These are phyloP conservation scores for Engraulis encrasicolus DNA, from an alignment of 2,113 vertebrate species.

Conservation along the genomic window DNA sequence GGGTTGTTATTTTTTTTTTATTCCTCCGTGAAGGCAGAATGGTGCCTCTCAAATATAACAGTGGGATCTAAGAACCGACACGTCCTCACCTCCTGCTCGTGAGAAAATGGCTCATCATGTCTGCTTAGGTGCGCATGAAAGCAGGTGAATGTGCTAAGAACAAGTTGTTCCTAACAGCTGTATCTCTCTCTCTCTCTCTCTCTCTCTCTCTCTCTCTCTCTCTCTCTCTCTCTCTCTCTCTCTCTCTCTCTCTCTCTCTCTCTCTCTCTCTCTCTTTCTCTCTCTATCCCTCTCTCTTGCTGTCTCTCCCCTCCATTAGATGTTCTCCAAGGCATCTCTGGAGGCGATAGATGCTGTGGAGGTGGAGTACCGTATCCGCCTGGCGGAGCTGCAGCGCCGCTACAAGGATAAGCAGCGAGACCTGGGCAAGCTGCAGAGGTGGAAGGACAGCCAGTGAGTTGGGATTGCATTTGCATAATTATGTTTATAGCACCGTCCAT, in stretches of 20 bases:
- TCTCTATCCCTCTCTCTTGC: background rate
- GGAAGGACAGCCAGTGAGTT: slow-evolving; percentile 89
- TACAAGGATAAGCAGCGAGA: slow-evolving; percentile 96
- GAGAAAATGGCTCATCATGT: slow-evolving; percentile 12
- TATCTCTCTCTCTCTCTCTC: no score
- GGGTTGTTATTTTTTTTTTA: background rate
- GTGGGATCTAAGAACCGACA: background rate
- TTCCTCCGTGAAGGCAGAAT: background rate
- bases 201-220: background rate
- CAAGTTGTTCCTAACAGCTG: background rate
- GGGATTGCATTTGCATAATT: no score
- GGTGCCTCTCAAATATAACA: background rate
- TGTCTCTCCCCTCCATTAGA: slow-evolving; percentile 63
- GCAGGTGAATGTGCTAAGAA: background rate
- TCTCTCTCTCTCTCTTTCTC: background rate
- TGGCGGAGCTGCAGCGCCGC: slow-evolving; percentile 90
- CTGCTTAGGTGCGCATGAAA: background rate
- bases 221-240: background rate
- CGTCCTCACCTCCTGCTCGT: background rate
- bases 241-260: slow-evolving; percentile 11
- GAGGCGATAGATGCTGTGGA: slow-evolving; percentile 89
- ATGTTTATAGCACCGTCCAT: no score
- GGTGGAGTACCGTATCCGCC: slow-evolving; percentile 89
- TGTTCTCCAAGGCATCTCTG: slow-evolving; percentile 88
- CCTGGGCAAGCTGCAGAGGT: slow-evolving; percentile 89